These are phyloP conservation scores for Ceyx melanurus DNA, from an alignment of 2,113 vertebrate genomes.

Conservation along the genomic window DNA sequence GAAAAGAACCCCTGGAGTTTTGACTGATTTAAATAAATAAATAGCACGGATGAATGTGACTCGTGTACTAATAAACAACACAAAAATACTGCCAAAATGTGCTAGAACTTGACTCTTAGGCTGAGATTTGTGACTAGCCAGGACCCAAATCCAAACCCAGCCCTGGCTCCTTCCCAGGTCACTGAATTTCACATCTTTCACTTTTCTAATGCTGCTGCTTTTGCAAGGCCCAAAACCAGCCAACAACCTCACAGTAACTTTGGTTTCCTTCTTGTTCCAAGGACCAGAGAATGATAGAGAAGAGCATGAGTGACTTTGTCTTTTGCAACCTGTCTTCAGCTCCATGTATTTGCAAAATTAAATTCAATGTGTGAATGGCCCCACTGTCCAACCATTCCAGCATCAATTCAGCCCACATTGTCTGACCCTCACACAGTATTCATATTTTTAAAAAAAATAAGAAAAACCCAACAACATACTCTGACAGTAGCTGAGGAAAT, in stretches of 20 bases:
- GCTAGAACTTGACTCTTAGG: not conserved
- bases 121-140: not conserved
- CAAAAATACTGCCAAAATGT: not conserved
- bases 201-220: not conserved
- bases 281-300: not conserved
- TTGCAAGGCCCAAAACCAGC: not conserved
- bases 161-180: not conserved
- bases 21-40: not conserved
- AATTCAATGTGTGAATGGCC: slow-evolving; percentile 21
- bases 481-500: not conserved
- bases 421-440: not conserved
- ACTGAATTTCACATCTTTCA: not conserved
- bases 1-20: not conserved
- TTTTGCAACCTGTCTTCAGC: slow-evolving; percentile 11
- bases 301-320: slow-evolving; percentile 16
- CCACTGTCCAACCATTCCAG: accelerated
- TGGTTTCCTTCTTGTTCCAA: not conserved
- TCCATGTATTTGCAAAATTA: slow-evolving; percentile 18
- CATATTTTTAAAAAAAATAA: not conserved
- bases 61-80: not conserved
- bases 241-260: not conserved
- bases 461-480: not conserved
- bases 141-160: not conserved
- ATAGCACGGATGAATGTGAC: not conserved
- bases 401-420: not conserved